Evolutionary conservation across 1,140 invertebrate species (phyloP).

Genomic region (Plectus sambesii): DNA sequence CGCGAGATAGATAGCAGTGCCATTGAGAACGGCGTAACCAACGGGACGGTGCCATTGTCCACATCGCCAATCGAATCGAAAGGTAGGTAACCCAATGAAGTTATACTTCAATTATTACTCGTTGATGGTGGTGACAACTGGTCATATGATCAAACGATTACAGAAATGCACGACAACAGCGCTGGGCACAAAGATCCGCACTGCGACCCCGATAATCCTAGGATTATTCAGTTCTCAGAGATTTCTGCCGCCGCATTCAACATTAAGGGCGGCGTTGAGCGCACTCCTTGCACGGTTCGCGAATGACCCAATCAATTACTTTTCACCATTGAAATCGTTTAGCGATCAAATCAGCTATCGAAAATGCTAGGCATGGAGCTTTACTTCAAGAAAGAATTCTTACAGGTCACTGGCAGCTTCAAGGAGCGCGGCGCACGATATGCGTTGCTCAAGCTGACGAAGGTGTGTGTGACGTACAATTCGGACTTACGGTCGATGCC

Average conservation of each 20-base stretch:
- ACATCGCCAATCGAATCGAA: too few relatives aligned
- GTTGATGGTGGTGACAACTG: constrained; percentile 12
- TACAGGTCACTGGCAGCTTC: constrained; percentile 81
- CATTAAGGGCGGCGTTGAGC: constrained; percentile 67
- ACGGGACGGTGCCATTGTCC: neutral
- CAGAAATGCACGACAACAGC: constrained; percentile 20
- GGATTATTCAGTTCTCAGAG: constrained; percentile 67
- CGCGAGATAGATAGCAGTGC: constrained; percentile 18
- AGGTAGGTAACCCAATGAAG: too few relatives aligned
- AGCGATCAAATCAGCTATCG: constrained; percentile 54
- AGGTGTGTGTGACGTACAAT: constrained; percentile 41
- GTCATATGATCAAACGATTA: constrained; percentile 17
- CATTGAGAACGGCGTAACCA: constrained; percentile 16
- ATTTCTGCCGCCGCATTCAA: constrained; percentile 76
- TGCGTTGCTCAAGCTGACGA: constrained; percentile 61
- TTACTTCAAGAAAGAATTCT: constrained; percentile 81
- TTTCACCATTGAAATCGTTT: constrained; percentile 13
- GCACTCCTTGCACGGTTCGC: constrained; percentile 69
- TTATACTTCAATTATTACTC: neutral
- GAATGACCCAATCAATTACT: neutral
- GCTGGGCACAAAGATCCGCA: constrained; percentile 55
- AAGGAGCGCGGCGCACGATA: constrained; percentile 82
- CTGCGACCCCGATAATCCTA: constrained; percentile 65
- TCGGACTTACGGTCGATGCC: too few relatives aligned
- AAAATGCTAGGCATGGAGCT: constrained; percentile 66